phyloP scores from a whole-genome alignment of 2,113 vertebrate genomes.

The Eclectus roratus region DNA sequence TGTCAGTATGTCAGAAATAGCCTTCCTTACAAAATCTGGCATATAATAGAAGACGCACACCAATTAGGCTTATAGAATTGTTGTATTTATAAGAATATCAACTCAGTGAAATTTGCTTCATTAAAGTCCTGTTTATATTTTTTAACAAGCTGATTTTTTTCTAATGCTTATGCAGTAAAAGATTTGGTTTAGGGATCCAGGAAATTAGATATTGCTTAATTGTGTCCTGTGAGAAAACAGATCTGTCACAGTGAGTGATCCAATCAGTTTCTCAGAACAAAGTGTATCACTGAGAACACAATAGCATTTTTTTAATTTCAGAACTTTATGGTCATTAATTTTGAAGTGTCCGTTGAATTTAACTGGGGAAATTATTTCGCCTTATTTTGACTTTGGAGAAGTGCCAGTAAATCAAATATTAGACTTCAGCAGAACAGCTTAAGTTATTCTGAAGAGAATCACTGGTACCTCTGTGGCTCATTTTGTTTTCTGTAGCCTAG shows the following conservation, averaged over 20 bases:
- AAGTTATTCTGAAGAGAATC: neutral
- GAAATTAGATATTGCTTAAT: neutral
- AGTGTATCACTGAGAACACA: neutral
- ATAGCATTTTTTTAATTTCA: neutral
- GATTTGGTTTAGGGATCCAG: neutral
- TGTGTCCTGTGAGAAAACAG: neutral
- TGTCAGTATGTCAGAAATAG: neutral
- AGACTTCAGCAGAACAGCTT: neutral
- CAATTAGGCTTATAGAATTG: neutral
- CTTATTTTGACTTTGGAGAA: neutral
- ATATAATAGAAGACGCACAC: neutral
- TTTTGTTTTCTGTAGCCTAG: neutral
- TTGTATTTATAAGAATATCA: neutral
- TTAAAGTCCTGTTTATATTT: neutral
- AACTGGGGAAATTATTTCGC: neutral
- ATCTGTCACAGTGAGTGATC: neutral
- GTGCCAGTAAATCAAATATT: neutral
- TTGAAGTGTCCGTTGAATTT: neutral
- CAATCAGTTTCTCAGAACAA: neutral
- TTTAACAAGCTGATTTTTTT: neutral
- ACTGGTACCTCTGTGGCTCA: neutral
- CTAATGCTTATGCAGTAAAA: neutral
- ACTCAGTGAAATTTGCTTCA: neutral
- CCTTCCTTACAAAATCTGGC: neutral
- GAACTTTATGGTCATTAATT: neutral